phyloP scores from a whole-genome alignment of 2,888 invertebrate species.

The Cerceris ruficornis region DNA sequence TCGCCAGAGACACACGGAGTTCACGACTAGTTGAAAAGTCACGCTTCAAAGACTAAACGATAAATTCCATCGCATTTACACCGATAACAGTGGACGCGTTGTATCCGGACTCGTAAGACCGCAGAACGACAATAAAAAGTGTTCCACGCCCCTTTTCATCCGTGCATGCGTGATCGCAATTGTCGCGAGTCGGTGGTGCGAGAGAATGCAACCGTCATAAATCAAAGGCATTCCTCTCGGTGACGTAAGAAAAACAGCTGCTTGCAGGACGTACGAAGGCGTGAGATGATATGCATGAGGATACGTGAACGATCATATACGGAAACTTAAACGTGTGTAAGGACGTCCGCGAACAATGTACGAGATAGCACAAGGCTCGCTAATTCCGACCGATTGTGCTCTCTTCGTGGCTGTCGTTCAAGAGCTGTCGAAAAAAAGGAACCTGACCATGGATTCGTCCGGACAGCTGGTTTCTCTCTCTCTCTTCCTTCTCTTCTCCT shows the following conservation, averaged over 20 bases:
- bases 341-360: slow-evolving; percentile 57
- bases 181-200: slow-evolving; percentile 48
- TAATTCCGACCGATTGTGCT: slow-evolving; percentile 75
- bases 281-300: slow-evolving; percentile 58
- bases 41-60: not conserved
- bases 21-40: not conserved
- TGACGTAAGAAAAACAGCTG: slow-evolving; percentile 76
- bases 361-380: slow-evolving; percentile 73
- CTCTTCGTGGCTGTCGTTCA: slow-evolving; percentile 69
- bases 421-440: slow-evolving; percentile 54
- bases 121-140: slow-evolving; percentile 39
- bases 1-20: not conserved
- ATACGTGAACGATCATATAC: not conserved
- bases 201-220: slow-evolving; percentile 64
- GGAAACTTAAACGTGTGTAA: slow-evolving; percentile 46
- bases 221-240: slow-evolving; percentile 69
- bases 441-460: slow-evolving; percentile 62
- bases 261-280: slow-evolving; percentile 59
- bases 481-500: slow-evolving; percentile 7
- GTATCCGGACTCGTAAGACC: slow-evolving; percentile 22
- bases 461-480: slow-evolving; percentile 43
- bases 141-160: slow-evolving; percentile 47
- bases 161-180: slow-evolving; percentile 62
- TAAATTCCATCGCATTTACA: slow-evolving; percentile 3
- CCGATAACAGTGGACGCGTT: slow-evolving; percentile 7